Evolutionary conservation across 1,140 invertebrate genomes (phyloP), one percentile per base, ranked within the genome.

Genomic region (Zaprionus africanus): DNA sequence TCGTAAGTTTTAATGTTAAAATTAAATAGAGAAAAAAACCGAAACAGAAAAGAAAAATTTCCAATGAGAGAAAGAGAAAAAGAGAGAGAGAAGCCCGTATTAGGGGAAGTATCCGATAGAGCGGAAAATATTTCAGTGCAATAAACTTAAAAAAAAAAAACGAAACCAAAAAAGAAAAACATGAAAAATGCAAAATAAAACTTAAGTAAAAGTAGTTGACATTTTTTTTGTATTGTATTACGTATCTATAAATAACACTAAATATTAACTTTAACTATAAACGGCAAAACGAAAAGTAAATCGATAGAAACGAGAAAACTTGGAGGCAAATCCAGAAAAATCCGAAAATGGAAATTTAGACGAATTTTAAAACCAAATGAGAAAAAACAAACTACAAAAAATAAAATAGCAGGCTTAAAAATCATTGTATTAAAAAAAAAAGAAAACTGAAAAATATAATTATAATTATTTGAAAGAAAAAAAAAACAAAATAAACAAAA

Each of bases 1-100:
- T 28, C 57, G 46, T 87, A 88, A 87, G 83, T 87, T 87, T 87
- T 81, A 87, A 87, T 83, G 85, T 84, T 84, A 70, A 72, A 58
- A 64, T 54, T 46, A 43, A 54, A 34, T 17, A 38, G 24, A 59
- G 36, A 61, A 56, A 2, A 28, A 43, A 67, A 53, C 36, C 43
- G 12, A 75, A 41, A 17, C 68, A 81, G 69, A 59, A 56, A 68
- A 54, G n/a, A 54, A 26, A 58, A 15, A 41, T n/a, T 41, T 41
- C 38, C 38, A 41, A n/a, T 22, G 0, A 46, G 38, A 41, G 5
- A 6, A 49, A 28, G 6, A 41, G 31, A 36, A 17, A 65, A 26
- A 38, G 61, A 80, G 64, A 69, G 49, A 67, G 41, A 58, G 43
- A 34, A 11, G 17, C 17, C 46, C 7, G n/a, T 17, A 11, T 12